Evolutionary conservation across 2,888 invertebrate species (phyloP).

Genomic region (Operophtera brumata): DNA sequence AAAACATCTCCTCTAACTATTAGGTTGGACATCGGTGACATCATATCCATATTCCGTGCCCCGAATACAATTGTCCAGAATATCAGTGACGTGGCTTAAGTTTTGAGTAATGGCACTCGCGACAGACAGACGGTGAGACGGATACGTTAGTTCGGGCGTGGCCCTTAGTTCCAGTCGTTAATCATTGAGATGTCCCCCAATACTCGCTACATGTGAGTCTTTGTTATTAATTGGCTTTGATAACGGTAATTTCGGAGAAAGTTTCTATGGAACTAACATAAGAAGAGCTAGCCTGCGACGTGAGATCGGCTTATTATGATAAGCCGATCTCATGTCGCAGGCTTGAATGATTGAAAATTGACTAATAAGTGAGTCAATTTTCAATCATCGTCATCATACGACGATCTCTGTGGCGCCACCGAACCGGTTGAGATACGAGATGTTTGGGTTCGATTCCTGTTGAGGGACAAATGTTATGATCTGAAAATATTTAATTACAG

Average conservation of each 20-base stretch:
- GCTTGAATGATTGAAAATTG: too few relatives aligned
- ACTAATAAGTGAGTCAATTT: too few relatives aligned
- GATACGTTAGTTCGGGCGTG: conserved; percentile 32
- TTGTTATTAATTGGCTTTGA: conserved; percentile 36
- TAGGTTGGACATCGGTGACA: conserved; percentile 30
- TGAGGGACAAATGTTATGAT: too few relatives aligned
- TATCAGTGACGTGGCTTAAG: conserved; percentile 56
- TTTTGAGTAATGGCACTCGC: conserved; percentile 55
- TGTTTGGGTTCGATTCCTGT: too few relatives aligned
- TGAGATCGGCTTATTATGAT: background rate
- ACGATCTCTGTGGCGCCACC: too few relatives aligned
- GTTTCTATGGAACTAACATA: conserved; percentile 11
- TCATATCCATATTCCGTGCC: conserved; percentile 48
- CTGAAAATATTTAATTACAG: too few relatives aligned
- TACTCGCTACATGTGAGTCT: conserved; percentile 31
- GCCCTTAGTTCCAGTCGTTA: conserved; percentile 34
- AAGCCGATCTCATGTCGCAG: too few relatives aligned
- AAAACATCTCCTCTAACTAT: conserved; percentile 11
- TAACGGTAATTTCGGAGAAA: conserved; percentile 22
- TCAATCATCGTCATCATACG: too few relatives aligned
- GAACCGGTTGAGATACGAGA: too few relatives aligned
- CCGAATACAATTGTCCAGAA: conserved; percentile 47
- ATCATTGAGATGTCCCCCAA: conserved; percentile 34
- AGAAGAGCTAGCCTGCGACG: background rate
- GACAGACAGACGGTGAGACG: conserved; percentile 43